Base-by-base conservation (phyloP, 2,797 vertebrate genomes). In the Etheostoma nigrum region DNA sequence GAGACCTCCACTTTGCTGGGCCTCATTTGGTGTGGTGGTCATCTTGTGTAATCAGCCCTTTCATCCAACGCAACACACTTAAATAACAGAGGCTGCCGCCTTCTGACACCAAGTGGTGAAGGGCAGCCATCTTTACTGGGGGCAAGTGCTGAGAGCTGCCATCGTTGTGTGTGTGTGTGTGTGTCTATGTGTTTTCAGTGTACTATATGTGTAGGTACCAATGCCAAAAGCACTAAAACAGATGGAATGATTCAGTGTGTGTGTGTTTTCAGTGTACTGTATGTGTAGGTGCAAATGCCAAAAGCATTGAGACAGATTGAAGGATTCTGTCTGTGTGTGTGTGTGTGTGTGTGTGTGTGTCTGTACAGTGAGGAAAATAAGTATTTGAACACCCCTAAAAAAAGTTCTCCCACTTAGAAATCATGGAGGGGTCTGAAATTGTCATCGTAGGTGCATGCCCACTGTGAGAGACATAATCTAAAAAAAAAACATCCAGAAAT, bases 111-210 rank as follows among this genome's bases (percentile, higher is more conserved):
- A 7, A 30, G 61, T 33, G 49, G 51, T 64, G 15, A 1, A 12
- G 52, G 27, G 27, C 25, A 8, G 25, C 19, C 65, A 52, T 74
- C 61, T 82, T 57, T 58, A 70, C 60, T 30, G n/a, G 59, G 55
- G 58, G 51, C 44, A 71, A 25, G 8, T 2, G 27, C 40, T 16
- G 27, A 47, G 36, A 18, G 52, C 67, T 54, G 53, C 23, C 40
- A 47, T 47, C 4, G 51, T 42, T 44, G 63, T 67, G 27, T 42
- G 2, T 25, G 12, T 15, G 4, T 9, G 6, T n/a, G 23, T 51
- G 40, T 44, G 6, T 21, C n/a, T 16, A 11, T 57, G 25, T 36
- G 33, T 36, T 33, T 33, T 7, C 30, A 33, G 30, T 33, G 6
- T 33, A 33, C 30, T 33, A 6, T 45, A 19, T 7, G 21, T 27